Conservation (phyloP, 2,113 vertebrate species). For the Atlantisia rogersi region DNA sequence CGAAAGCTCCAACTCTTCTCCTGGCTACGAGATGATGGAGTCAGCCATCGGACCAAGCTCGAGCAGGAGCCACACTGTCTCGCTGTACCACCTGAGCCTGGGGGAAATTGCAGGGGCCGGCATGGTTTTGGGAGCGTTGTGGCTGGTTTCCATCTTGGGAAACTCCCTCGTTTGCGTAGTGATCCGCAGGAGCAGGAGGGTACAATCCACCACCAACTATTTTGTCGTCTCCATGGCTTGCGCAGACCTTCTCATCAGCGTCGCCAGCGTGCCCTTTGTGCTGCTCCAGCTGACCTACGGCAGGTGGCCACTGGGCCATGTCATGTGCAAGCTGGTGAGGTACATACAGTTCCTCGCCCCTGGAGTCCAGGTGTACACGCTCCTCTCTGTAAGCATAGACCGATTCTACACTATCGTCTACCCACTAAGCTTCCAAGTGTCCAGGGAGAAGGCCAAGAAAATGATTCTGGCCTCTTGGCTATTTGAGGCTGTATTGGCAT, state of each 20-base stretch:
- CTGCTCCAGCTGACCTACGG: slow-evolving; percentile 84
- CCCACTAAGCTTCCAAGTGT: slow-evolving; percentile 94
- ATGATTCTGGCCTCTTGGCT: slow-evolving; percentile 92
- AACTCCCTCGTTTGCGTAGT: slow-evolving; percentile 91
- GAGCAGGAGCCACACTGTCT: slow-evolving; percentile 66
- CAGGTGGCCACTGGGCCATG: slow-evolving; percentile 80
- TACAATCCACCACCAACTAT: slow-evolving; percentile 93
- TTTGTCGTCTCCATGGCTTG: slow-evolving; percentile 95
- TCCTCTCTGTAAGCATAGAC: slow-evolving; percentile 90
- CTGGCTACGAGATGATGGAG: background rate
- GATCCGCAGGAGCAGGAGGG: slow-evolving; percentile 90
- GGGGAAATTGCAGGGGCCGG: slow-evolving; percentile 80
- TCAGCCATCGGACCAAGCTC: slow-evolving; percentile 3
- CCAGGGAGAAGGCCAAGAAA: slow-evolving; percentile 91
- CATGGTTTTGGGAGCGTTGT: slow-evolving; percentile 80
- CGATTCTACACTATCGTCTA: slow-evolving; percentile 93
- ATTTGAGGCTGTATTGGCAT: slow-evolving; percentile 78
- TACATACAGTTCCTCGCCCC: slow-evolving; percentile 89
- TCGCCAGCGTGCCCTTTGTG: slow-evolving; percentile 81
- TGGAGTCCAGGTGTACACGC: slow-evolving; percentile 87
- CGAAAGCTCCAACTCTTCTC: slow-evolving; percentile 35
- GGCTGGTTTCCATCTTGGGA: slow-evolving; percentile 88
- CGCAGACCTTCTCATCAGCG: slow-evolving; percentile 86
- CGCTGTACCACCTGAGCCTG: slow-evolving; percentile 45
- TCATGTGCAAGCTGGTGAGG: slow-evolving; percentile 81